A percentile compares a stretch with the other conserved stretches of the same genome.
Evolutionary conservation across 2,113 vertebrate species (phyloP).

Genomic region (Peromyscus leucopus): DNA sequence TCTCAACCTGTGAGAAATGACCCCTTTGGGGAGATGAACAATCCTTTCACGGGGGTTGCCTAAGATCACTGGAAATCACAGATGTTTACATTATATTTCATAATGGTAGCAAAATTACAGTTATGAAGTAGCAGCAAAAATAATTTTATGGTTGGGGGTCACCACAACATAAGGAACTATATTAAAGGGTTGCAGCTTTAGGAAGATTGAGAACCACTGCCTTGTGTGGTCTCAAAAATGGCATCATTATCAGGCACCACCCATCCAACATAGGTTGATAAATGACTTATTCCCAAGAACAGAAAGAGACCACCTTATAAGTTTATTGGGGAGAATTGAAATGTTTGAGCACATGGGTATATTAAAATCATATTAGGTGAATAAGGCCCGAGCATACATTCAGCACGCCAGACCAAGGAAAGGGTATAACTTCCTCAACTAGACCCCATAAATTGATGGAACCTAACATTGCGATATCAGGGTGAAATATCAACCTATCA

Average conservation of each 20-base stretch:
- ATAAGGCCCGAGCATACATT: background rate
- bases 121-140: background rate
- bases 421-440: background rate
- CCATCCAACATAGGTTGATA: background rate
- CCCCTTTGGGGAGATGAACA: background rate
- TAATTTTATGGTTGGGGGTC: background rate
- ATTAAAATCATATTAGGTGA: background rate
- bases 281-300: background rate
- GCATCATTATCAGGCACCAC: background rate
- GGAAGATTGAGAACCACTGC: background rate
- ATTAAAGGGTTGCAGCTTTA: background rate
- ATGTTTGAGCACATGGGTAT: background rate
- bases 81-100: background rate
- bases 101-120: background rate
- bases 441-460: background rate
- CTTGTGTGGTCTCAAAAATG: background rate
- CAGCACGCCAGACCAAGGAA: background rate
- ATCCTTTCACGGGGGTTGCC: background rate
- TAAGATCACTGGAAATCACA: background rate
- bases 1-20: background rate
- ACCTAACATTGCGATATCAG: background rate
- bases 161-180: background rate
- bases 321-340: background rate
- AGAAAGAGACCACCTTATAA: background rate
- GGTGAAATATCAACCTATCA: background rate